Evolutionary conservation across 2,797 vertebrate genomes (phyloP).

Genomic region (Harpagifer antarcticus): DNA sequence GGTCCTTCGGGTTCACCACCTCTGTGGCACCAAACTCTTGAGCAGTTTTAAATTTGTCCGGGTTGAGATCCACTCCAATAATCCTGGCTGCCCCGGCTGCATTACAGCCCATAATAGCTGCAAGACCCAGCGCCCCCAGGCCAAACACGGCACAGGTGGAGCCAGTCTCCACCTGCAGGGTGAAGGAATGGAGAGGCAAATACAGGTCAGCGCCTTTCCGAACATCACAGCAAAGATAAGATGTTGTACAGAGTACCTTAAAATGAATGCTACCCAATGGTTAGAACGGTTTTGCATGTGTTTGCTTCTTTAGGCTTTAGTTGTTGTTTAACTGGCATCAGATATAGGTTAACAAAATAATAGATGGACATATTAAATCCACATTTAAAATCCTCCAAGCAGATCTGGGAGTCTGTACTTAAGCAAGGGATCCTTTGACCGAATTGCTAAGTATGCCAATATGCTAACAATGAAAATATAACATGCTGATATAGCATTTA

Average conservation of each 20-base stretch:
- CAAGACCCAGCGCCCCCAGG: slow-evolving; percentile 89
- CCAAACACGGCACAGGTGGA: slow-evolving; percentile 88
- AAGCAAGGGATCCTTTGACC: neutral
- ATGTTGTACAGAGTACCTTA: neutral
- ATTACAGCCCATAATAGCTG: slow-evolving; percentile 87
- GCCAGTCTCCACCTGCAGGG: slow-evolving; percentile 84
- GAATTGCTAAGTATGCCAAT: neutral
- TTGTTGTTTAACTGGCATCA: neutral
- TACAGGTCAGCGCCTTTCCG: neutral
- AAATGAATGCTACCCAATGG: neutral
- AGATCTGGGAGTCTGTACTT: neutral
- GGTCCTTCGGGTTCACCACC: slow-evolving; percentile 86
- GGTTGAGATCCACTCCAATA: slow-evolving; percentile 87
- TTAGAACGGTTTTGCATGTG: slow-evolving; percentile 6
- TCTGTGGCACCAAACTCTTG: slow-evolving; percentile 87
- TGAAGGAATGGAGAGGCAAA: neutral
- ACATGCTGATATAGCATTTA: neutral
- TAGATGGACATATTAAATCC: neutral
- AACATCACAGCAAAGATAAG: neutral
- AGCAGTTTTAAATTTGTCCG: slow-evolving; percentile 85
- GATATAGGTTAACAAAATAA: neutral
- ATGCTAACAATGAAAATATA: neutral
- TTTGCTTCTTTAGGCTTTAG: neutral
- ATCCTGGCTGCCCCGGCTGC: slow-evolving; percentile 85
- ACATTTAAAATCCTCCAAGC: neutral